phyloP scores from a whole-genome alignment of 2,888 invertebrate species.

The Pristionchus mayeri region DNA sequence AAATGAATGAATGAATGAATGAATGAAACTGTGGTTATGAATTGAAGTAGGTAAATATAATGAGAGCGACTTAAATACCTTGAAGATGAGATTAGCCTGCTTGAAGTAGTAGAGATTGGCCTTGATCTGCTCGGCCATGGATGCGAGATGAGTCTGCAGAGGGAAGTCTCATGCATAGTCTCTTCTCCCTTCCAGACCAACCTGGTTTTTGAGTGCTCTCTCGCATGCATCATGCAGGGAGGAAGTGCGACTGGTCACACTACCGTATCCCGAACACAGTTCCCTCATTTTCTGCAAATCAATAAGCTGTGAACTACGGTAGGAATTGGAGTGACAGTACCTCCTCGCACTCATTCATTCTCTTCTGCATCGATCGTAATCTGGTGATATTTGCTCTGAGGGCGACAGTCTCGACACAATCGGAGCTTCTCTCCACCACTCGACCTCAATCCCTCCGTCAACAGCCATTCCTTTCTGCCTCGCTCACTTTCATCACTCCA shows the following conservation, averaged over 20 bases:
- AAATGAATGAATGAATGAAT: too few relatives aligned
- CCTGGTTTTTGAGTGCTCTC: constrained; percentile 52
- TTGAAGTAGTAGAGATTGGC: constrained; percentile 75
- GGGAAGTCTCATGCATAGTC: not conserved
- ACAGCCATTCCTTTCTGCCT: not conserved
- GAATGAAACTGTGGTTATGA: not conserved
- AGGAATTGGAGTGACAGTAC: not conserved
- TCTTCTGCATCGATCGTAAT: constrained; percentile 55
- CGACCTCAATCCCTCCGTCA: not conserved
- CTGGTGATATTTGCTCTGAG: constrained; percentile 61
- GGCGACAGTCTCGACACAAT: constrained; percentile 54
- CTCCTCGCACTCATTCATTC: constrained; percentile 57
- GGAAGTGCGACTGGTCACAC: constrained; percentile 72
- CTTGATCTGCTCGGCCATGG: constrained; percentile 73
- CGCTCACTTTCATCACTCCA: not conserved
- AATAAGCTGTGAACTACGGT: not conserved
- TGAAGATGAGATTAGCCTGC: constrained; percentile 74
- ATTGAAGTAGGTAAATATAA: too few relatives aligned
- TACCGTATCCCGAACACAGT: constrained; percentile 64
- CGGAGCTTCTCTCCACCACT: constrained; percentile 44
- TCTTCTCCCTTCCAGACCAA: not conserved
- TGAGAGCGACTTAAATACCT: constrained; percentile 55
- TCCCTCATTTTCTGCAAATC: constrained; percentile 67
- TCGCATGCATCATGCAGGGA: constrained; percentile 75
- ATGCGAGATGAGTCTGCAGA: constrained; percentile 71